These are phyloP conservation scores for Antennarius maculatus DNA, from an alignment of 2,797 vertebrate species.

Conservation along the genomic window DNA sequence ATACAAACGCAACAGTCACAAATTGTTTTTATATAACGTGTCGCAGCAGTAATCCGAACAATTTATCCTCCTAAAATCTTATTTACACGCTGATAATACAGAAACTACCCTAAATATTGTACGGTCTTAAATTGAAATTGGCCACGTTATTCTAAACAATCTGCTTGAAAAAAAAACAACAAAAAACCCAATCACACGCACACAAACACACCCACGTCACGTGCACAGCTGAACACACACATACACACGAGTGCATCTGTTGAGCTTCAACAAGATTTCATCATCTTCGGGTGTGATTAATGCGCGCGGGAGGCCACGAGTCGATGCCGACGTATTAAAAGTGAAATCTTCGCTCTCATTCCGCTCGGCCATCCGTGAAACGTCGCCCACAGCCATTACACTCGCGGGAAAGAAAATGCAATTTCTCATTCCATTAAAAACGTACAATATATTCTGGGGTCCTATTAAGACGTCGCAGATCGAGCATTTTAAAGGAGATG, in stretches of 20 bases:
- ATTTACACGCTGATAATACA: slow-evolving; percentile 42
- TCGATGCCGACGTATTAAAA: slow-evolving; percentile 93
- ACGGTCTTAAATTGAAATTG: slow-evolving; percentile 14
- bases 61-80: slow-evolving; percentile 37
- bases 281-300: slow-evolving; percentile 91
- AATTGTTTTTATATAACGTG: slow-evolving; percentile 6
- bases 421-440: slow-evolving; percentile 97
- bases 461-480: slow-evolving; percentile 98
- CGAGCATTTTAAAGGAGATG: slow-evolving; percentile 85
- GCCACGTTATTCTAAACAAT: slow-evolving; percentile 4
- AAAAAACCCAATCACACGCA: slow-evolving; percentile 13
- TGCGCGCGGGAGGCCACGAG: slow-evolving; percentile 90
- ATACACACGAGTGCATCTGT: slow-evolving; percentile 20
- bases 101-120: slow-evolving; percentile 23
- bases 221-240: not conserved
- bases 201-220: slow-evolving; percentile 12
- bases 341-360: slow-evolving; percentile 94
- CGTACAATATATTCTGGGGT: slow-evolving; percentile 93
- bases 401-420: slow-evolving; percentile 92
- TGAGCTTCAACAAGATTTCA: slow-evolving; percentile 92
- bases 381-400: slow-evolving; percentile 94
- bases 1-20: not conserved
- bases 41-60: slow-evolving; percentile 5
- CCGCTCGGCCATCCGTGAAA: slow-evolving; percentile 96
- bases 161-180: slow-evolving; percentile 6